Evolutionary conservation across 2,797 vertebrate species (phyloP), one percentile per base, ranked within the genome.

Genomic region (Pteropus rufus): DNA sequence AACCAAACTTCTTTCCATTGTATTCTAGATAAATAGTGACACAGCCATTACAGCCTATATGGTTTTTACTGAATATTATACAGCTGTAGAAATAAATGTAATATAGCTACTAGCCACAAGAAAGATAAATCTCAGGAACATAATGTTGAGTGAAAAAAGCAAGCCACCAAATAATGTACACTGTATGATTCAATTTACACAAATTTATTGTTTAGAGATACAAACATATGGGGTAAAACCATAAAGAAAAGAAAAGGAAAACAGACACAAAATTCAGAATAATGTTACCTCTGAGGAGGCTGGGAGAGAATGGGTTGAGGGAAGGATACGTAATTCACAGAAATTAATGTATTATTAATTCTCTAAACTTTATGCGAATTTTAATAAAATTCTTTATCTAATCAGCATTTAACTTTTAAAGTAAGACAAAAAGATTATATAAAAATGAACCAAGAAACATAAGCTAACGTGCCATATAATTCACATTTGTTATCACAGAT

Each of bases 391-490:
- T 60, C 23, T 85, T 70, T 81, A 86, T 72, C 19, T 18, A 46
- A 36, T 73, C 31, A 87, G 93, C 82, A 69, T 49, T 54, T 81
- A 93, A 89, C 44, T 60, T 95, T 93, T 87, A 83, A 83, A 87
- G 46, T 54, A 69, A 93, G 95, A 75, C 15, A 72, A 73, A 80
- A 89, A 80, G 26, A 72, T 44, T 56, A 73, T 21, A 44, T 64
- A 80, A 93, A 95, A 89, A n/a, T 60, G 7, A 65, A 86, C 26
- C 65, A 75, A 69, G 2, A n/a, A 65, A 76, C 24, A 79, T 44
- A 26, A 81, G 24, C 11, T 92, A 60, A 82, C 58, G 10, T 72
- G 65, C 10, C 72, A 81, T 10, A 73, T 4, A 79, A 23, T 75
- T 69, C 24, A 84, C 14, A 80, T n/a, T 72, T 69, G 70, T 86